Evolutionary conservation across 2,797 vertebrate species (phyloP), one percentile per base, ranked within the genome.

Genomic region (Carapus acus): DNA sequence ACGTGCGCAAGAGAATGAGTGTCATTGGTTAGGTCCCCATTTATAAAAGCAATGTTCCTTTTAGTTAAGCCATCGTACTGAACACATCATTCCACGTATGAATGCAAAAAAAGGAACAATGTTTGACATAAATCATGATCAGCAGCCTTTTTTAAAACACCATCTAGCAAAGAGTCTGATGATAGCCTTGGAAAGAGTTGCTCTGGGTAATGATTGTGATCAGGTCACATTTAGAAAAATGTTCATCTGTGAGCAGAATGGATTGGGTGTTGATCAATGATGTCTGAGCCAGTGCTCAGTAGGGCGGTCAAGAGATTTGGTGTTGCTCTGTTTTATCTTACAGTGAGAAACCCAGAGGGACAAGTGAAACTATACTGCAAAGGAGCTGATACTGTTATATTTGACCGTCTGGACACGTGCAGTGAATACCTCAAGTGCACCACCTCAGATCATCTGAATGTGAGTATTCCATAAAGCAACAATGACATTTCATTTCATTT

Each of bases 1-100:
- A 96, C 66, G 84, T 92, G 70, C 93, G 94, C 83, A 95, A 94
- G 78, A 87, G 94, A 71, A 96, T 96, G 94, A 94, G 92, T 0
- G 93, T 96, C 80, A 94, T 96, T 20, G 92, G 94, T 96, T 78
- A 87, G 78, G 62, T 59, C 58, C 56, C 58, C 49, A 56, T 39
- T 74, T 83, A 58, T 67, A 65, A 71, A 13, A 39, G 58, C 81
- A 60, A 27, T 6, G 27, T 27, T 63, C 17, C 14, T 17, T 29
- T 22, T 18, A 53, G 19, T 2, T 14, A 12, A 56, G n/a, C n/a
- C n/a, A n/a, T n/a, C n/a, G n/a, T n/a, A n/a, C n/a, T 14, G 21
- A 41, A 20, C 14, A 14, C 48, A 81, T 66, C 87, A 81, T 59
- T 20, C 39, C 18, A 7, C 31, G 8, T 33, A 33, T 33, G 31